These are phyloP conservation scores for Penaeus indicus DNA, from an alignment of 1,140 invertebrate genomes.

Conservation along the genomic window DNA sequence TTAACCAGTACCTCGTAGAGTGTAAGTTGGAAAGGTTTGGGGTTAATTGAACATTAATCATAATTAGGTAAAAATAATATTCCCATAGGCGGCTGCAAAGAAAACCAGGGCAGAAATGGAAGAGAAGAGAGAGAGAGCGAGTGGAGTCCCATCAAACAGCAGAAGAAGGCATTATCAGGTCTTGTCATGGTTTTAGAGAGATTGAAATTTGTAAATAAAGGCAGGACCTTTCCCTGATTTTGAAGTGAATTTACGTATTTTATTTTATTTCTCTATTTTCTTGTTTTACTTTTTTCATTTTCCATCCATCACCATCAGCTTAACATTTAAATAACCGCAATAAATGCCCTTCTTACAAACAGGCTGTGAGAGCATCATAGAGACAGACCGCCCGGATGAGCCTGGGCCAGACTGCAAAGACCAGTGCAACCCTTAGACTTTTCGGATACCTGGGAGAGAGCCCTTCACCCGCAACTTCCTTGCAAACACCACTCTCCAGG, in stretches of 20 bases:
- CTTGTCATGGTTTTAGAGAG: constrained; percentile 36
- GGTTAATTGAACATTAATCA: too few species aligned
- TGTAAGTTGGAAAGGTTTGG: too few species aligned
- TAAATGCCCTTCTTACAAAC: too few species aligned
- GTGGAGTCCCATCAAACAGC: constrained; percentile 61
- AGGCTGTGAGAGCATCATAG: constrained; percentile 70
- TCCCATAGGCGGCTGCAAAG: constrained; percentile 53
- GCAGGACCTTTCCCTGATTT: not conserved
- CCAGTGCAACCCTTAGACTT: constrained; percentile 69
- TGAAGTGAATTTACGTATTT: not conserved
- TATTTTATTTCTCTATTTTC: not conserved
- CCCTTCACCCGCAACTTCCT: constrained; percentile 70
- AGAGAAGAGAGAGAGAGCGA: constrained; percentile 59
- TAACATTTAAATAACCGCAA: not conserved
- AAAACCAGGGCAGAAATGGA: constrained; percentile 62
- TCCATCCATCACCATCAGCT: too few species aligned
- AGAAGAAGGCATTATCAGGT: constrained; percentile 66
- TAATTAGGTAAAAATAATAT: not conserved
- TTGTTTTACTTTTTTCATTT: too few species aligned
- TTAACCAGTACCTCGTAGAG: too few species aligned
- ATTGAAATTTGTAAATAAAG: not conserved
- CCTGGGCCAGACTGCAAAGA: constrained; percentile 67
- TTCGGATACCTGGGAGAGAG: constrained; percentile 71
- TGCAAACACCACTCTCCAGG: constrained; percentile 70
- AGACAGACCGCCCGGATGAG: constrained; percentile 70